Evolutionary conservation across 2,797 vertebrate species (phyloP).

Genomic region (Anas flavirostris): DNA sequence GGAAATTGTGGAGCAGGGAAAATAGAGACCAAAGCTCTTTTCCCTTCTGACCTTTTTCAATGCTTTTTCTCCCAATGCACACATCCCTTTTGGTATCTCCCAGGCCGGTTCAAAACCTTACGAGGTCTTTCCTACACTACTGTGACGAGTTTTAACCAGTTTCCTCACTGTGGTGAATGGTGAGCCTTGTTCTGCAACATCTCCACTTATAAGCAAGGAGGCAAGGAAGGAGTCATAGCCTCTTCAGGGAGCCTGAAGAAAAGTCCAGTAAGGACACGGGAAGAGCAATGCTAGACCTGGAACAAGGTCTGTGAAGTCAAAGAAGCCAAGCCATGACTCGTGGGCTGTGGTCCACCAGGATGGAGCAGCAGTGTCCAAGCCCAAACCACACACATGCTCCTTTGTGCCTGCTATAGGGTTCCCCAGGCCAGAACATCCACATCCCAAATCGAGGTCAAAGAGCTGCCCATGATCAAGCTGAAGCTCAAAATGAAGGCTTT

Average conservation of each 20-base stretch:
- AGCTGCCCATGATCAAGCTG: neutral
- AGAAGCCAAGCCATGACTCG: neutral
- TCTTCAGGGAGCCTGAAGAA: neutral
- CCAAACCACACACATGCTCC: neutral
- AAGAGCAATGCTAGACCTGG: too few relatives aligned
- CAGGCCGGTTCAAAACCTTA: neutral
- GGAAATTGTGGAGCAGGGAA: too few relatives aligned
- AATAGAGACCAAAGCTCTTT: neutral
- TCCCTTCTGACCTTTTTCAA: neutral
- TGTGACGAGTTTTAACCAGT: neutral
- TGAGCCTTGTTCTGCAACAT: neutral
- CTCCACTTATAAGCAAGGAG: too few relatives aligned
- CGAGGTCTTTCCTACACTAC: neutral
- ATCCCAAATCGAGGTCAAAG: neutral
- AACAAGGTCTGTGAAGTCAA: neutral
- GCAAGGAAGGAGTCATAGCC: neutral
- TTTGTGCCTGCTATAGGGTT: accelerated
- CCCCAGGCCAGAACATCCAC: accelerated
- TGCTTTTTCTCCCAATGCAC: neutral
- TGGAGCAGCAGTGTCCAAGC: neutral
- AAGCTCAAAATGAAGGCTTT: neutral
- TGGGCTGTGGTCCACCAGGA: accelerated
- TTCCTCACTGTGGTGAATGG: neutral
- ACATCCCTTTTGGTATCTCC: neutral
- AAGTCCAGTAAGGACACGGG: neutral